Base-by-base conservation (phyloP, 2,113 vertebrate species). In the Tiliqua scincoides region DNA sequence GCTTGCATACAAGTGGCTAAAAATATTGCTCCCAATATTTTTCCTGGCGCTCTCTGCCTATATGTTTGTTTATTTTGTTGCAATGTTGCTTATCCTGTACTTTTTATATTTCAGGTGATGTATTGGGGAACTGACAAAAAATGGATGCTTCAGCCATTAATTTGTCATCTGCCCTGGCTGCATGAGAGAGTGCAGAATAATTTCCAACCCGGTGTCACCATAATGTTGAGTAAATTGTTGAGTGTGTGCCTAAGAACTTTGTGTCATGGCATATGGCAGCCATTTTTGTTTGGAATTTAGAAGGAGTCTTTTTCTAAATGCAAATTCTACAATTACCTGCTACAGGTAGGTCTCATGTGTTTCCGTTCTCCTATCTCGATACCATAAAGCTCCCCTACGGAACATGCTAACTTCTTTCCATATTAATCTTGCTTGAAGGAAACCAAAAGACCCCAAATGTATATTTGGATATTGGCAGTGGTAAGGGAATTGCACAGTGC, bases 1-100 rank as follows among this genome's bases (percentile, higher is more conserved):
- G 74, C 85, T 88, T 91, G 59, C 59, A 85, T 89, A 90, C 12
- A 89, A 87, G 87, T 89, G n/a, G 63, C 8, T 89, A 82, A 91
- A 85, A 93, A 87, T 89, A 90, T 37, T 92, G 11, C 25, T 74
- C 61, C 1, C 14, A 86, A 48, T 76, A 37, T 35, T 85, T 81
- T 84, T 40, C 57, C 6, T 84, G 40, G 3, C 0, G 86, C 90
- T 77, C 20, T 62, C 9, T 84, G 10, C 0, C 87, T 17, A 20
- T 37, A 83, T 6, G 0, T 89, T 88, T 91, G 78, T 89, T 90
- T 88, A 57, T 87, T 86, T 86, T 86, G 20, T 83, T 85, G 5
- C 4, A 80, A 35, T 80, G 70, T 43, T 85, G 73, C 79, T 74
- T 85, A 67, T 85, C 63, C 70, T 59, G 7, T 85, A 81, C 7